These are phyloP conservation scores for Caenorhabditis wallacei DNA, from an alignment of 2,888 invertebrate species.

Conservation along the genomic window DNA sequence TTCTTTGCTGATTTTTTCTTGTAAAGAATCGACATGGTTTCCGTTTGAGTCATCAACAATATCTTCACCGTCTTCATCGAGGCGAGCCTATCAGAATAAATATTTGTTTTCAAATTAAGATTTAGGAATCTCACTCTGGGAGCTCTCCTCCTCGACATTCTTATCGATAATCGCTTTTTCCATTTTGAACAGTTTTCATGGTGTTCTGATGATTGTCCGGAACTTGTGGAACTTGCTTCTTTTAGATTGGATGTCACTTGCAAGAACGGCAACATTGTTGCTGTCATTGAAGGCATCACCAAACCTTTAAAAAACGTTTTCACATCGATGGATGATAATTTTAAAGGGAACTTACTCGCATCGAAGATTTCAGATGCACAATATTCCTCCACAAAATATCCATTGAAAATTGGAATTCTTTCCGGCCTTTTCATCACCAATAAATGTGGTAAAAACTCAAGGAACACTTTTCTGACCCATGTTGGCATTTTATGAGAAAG, in stretches of 20 bases:
- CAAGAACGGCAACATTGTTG: slow-evolving; percentile 81
- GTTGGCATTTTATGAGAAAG: slow-evolving; percentile 98
- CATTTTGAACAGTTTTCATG: slow-evolving; percentile 76
- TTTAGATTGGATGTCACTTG: slow-evolving; percentile 69
- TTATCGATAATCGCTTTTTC: slow-evolving; percentile 66
- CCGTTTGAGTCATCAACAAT: slow-evolving; percentile 63
- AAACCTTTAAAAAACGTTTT: slow-evolving; percentile 68
- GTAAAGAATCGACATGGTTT: slow-evolving; percentile 48
- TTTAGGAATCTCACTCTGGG: slow-evolving; percentile 37
- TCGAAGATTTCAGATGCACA: slow-evolving; percentile 81
- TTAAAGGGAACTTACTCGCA: slow-evolving; percentile 69
- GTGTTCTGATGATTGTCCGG: slow-evolving; percentile 65
- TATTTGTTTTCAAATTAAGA: background rate
- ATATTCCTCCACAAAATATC: slow-evolving; percentile 81
- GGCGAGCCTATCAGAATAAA: slow-evolving; percentile 26
- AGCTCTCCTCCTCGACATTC: slow-evolving; percentile 66
- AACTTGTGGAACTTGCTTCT: slow-evolving; percentile 36
- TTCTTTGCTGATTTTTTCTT: slow-evolving; percentile 70
- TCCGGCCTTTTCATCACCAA: slow-evolving; percentile 93
- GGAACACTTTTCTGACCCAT: slow-evolving; percentile 93
- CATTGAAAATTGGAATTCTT: slow-evolving; percentile 84
- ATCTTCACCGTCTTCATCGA: slow-evolving; percentile 64
- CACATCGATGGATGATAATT: too few species aligned
- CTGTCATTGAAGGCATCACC: slow-evolving; percentile 81
- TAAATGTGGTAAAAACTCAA: slow-evolving; percentile 88